These are phyloP conservation scores for Chiloscyllium punctatum DNA, from an alignment of 2,797 vertebrate genomes.

Conservation along the genomic window DNA sequence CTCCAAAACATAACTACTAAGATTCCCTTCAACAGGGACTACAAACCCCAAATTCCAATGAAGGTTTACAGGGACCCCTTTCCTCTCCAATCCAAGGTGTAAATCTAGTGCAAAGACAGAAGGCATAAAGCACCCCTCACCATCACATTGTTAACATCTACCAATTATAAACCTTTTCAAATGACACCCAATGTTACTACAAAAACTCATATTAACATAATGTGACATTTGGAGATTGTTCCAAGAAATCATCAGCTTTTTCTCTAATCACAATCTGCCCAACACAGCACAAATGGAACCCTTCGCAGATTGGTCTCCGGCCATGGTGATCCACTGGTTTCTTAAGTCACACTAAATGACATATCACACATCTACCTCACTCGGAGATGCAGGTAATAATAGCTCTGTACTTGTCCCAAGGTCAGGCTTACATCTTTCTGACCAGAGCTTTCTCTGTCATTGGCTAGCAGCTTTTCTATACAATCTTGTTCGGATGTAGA, in stretches of 20 bases:
- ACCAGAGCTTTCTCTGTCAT: not conserved
- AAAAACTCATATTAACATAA: not conserved
- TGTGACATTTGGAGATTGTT: not conserved
- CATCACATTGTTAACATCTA: not conserved
- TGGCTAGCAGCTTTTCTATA: not conserved
- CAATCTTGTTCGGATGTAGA: not conserved
- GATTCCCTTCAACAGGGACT: not conserved
- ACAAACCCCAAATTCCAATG: not conserved
- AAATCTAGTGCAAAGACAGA: not conserved
- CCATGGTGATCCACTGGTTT: not conserved
- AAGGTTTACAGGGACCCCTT: not conserved
- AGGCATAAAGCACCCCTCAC: not conserved
- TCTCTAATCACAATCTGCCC: not conserved
- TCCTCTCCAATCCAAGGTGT: not conserved
- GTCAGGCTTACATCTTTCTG: not conserved
- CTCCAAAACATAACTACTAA: too few species aligned
- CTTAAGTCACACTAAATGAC: not conserved
- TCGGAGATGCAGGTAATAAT: slow-evolving; percentile 18
- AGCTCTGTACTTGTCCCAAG: slow-evolving; percentile 18
- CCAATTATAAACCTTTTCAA: not conserved
- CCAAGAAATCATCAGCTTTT: not conserved
- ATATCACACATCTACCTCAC: not conserved
- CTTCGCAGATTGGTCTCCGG: not conserved
- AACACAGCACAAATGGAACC: not conserved
- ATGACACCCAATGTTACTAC: not conserved